Percentiles rank a stretch among this genome's conserved stretches.
phyloP scores from a whole-genome alignment of 2,113 vertebrate genomes.

The Ptilorrhoa leucosticta region DNA sequence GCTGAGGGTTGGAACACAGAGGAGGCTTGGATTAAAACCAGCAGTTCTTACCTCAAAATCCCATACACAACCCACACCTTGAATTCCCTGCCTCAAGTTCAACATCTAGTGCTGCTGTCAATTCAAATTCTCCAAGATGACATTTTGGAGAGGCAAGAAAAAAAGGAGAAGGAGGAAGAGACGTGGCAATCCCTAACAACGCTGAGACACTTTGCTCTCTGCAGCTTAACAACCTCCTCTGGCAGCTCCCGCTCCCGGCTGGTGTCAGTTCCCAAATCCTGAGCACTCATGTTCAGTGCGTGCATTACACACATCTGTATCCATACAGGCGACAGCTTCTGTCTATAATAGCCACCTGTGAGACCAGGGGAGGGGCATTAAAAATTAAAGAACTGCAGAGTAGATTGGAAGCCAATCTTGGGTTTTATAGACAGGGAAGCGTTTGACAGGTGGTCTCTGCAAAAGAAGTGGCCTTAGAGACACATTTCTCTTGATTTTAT shows the following conservation, averaged over 20 bases:
- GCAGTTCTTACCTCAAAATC: background rate
- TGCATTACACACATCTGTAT: slow-evolving; percentile 37
- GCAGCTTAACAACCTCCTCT: slow-evolving; percentile 21
- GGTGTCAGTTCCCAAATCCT: background rate
- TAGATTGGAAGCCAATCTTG: slow-evolving; percentile 58
- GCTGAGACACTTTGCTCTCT: background rate
- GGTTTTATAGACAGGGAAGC: slow-evolving; percentile 71
- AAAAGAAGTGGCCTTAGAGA: slow-evolving; percentile 75
- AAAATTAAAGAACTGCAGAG: slow-evolving; percentile 73
- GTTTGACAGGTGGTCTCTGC: slow-evolving; percentile 77
- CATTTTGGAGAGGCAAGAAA: background rate
- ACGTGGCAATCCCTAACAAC: background rate
- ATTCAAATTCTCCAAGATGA: background rate
- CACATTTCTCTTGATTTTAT: slow-evolving; percentile 80
- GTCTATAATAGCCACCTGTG: slow-evolving; percentile 61
- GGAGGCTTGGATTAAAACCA: background rate
- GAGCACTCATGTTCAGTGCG: background rate
- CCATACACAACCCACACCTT: background rate
- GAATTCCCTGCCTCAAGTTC: background rate
- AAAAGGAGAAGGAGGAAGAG: background rate
- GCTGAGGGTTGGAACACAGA: background rate
- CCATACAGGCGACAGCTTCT: slow-evolving; percentile 56
- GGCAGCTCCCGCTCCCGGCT: background rate
- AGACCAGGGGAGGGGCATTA: slow-evolving; percentile 72
- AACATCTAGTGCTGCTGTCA: background rate